Evolutionary conservation across 1,140 invertebrate species (phyloP), one percentile per base, ranked within the genome.

Genomic region (Daktulosphaira vitifoliae): DNA sequence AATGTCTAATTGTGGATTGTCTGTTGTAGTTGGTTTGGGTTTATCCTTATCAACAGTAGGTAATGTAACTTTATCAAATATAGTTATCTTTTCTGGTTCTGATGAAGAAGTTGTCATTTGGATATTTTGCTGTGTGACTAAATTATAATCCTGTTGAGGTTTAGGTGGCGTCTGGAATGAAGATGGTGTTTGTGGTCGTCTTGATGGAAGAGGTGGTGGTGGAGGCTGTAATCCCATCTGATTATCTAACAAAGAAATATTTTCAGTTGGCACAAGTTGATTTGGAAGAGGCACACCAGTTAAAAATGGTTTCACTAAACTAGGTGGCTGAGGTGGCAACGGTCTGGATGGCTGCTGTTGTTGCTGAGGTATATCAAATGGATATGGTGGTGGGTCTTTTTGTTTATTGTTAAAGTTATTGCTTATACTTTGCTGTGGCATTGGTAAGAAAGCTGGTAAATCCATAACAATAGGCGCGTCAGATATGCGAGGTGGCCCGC

Each of bases 401-500:
- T 29, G 46, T 5, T 52, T 65, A 29, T 42, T 51, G n/a, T 22
- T 37, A 25, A 0, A 2, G 25, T 37, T 64, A 39, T 15, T 37
- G 48, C 29, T 48, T 20, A 7, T 51, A 46, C 16, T 66, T 9
- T 68, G 33, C 8, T 65, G 66, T 29, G 44, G 49, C 39, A 51
- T 65, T 6, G 66, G 54, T 13, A 67, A 65, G 37, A 52, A 50
- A 5, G 54, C 75, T 9, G 78, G 77, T 1, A 80, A 76, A 70
- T 89, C 85, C 66, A 87, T 84, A 62, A 89, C 84, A 29, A 87
- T 70, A 1, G 81, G 78, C 16, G 86, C 84, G 69, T 90, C 88
- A 0, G 86, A 82, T 53, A 90, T 87, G 52, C 87, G 79, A 0
- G 89, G 89, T 0, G 90, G 90, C 2, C 90, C 90, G 49, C 91